These are phyloP conservation scores for Drosophila kepulauana DNA, from an alignment of 1,140 invertebrate species.

Conservation along the genomic window DNA sequence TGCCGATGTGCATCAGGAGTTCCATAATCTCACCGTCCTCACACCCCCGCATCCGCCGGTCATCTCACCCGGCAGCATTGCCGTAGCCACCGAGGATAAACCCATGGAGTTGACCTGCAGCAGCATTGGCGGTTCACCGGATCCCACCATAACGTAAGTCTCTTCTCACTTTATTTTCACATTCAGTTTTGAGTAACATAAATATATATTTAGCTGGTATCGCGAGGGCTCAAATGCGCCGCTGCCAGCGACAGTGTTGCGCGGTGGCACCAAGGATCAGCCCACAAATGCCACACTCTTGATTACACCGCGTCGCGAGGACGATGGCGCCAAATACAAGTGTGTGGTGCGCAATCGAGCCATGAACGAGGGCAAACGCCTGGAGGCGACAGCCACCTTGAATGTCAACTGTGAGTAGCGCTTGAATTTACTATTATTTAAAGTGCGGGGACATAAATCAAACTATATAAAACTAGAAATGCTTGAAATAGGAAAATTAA, in stretches of 20 bases:
- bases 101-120: slow-evolving; percentile 92
- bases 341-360: slow-evolving; percentile 96
- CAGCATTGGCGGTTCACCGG: slow-evolving; percentile 94
- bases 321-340: slow-evolving; percentile 92
- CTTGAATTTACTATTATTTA: neutral
- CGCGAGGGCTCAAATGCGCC: slow-evolving; percentile 88
- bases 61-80: slow-evolving; percentile 89
- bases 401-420: slow-evolving; percentile 94
- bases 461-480: no score
- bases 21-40: slow-evolving; percentile 93
- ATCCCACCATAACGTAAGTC: slow-evolving; percentile 91
- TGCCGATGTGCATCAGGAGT: slow-evolving; percentile 92
- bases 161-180: neutral
- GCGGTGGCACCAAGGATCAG: slow-evolving; percentile 89
- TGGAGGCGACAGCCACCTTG: slow-evolving; percentile 91
- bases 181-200: no score
- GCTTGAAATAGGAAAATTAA: no score
- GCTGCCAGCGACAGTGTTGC: slow-evolving; percentile 88
- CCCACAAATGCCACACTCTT: slow-evolving; percentile 90
- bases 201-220: slow-evolving; percentile 87
- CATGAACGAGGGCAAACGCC: slow-evolving; percentile 91
- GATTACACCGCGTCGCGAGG: slow-evolving; percentile 91
- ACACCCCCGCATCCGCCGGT: slow-evolving; percentile 92
- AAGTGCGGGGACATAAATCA: neutral
- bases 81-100: slow-evolving; percentile 92